Evolutionary conservation across 2,113 vertebrate genomes (phyloP), one percentile per base, ranked within the genome.

Genomic region (Brachypteracias leptosomus): DNA sequence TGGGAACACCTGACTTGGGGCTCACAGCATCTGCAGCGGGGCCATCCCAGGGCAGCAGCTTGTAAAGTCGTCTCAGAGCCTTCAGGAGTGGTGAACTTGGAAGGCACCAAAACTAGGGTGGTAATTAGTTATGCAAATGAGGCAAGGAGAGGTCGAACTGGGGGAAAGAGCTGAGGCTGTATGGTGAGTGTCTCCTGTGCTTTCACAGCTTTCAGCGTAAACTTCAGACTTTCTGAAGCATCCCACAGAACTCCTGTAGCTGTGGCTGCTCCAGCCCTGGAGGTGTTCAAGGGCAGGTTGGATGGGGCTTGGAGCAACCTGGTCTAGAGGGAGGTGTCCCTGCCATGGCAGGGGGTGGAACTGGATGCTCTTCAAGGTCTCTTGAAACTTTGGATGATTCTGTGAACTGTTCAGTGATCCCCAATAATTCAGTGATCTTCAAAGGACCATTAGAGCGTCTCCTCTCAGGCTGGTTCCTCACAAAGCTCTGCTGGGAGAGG

Each of bases 1-100:
- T 42, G 38, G 61, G 11, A 63, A 40, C 52, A 31, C 49, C 38
- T 3, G 4, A 0, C 0, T 2, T 4, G 59, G 28, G 29, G 24
- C n/a, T 51, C 46, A 1, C 3, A 25, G 62, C 72, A 29, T 58
- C 14, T 38, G 13, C 28, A 35, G 31, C 24, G 6, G 38, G 26
- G 40, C 81, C 14, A 2, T 33, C 46, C 29, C 21, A 9, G 25
- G 5, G 11, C 11, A 0, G 33, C 20, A 12, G 9, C 38, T 67
- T 19, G 1, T 3, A 9, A 57, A 88, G 9, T 67, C 63, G 59
- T 68, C 24, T 4, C 9, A 6, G 77, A 51, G 73, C 68, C 38
- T 24, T 31, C 11, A 20, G 61, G 47, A 26, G 35, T 38, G 31
- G 47, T 77, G 18, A 22, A 20, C 11, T 65, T 68, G 1, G 62